Conservation (phyloP, 92 coral and sea anemone species). For the Heliopora coerulea region DNA sequence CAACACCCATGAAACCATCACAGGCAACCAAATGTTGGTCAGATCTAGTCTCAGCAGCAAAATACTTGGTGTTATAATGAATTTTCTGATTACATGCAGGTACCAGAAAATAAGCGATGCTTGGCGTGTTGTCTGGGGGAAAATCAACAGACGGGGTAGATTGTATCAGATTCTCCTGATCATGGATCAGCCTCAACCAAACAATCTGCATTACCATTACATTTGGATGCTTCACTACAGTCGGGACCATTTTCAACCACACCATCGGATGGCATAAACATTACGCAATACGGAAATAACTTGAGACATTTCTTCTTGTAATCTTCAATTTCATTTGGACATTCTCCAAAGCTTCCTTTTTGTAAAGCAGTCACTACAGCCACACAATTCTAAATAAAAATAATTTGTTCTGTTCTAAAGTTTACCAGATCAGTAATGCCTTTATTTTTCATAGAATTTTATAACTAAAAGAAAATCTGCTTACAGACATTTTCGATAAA, state of each 20-base stretch:
- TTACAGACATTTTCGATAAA: too few species aligned
- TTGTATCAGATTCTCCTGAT: background rate
- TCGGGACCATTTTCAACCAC: conserved; percentile 67
- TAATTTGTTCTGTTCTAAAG: too few species aligned
- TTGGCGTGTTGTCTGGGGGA: background rate
- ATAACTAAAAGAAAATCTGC: too few species aligned
- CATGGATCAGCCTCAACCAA: conserved; percentile 32
- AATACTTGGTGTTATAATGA: too few species aligned
- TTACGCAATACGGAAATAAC: conserved; percentile 68
- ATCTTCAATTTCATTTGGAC: conserved; percentile 66
- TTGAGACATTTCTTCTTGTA: conserved; percentile 75
- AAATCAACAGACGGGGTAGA: background rate
- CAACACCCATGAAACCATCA: too few species aligned
- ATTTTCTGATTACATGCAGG: background rate
- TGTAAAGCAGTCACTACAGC: conserved; percentile 65
- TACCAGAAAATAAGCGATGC: background rate
- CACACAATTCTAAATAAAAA: conserved; percentile 66
- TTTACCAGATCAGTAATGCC: too few species aligned
- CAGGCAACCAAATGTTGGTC: too few species aligned
- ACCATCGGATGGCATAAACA: conserved; percentile 64
- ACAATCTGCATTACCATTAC: conserved; percentile 39
- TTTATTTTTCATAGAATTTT: too few species aligned
- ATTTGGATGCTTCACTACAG: conserved; percentile 15
- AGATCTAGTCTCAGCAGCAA: too few species aligned
- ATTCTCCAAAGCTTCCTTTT: conserved; percentile 89